These are phyloP conservation scores for Phymatocera aterrima DNA, from an alignment of 2,888 invertebrate genomes.

Conservation along the genomic window DNA sequence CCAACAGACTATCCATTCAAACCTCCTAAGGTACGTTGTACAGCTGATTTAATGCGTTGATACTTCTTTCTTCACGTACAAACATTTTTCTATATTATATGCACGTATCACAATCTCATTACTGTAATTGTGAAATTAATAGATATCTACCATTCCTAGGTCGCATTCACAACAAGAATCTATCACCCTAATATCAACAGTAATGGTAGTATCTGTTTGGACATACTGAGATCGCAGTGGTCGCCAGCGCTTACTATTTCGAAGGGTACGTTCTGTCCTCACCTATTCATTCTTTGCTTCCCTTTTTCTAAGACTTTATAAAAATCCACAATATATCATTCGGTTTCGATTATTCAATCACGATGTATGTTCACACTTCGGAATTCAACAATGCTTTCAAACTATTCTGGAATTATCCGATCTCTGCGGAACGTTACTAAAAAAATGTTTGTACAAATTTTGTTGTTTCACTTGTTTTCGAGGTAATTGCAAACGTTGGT, in stretches of 20 bases:
- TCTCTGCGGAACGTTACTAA: background rate
- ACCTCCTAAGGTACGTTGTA: conserved; percentile 92
- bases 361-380: background rate
- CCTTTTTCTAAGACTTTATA: conserved; percentile 16
- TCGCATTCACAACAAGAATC: conserved; percentile 99
- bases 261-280: conserved; percentile 86
- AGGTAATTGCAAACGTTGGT: background rate
- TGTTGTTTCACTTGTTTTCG: background rate
- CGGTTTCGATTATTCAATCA: background rate
- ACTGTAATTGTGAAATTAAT: background rate
- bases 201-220: conserved; percentile 99
- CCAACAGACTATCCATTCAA: conserved; percentile 99
- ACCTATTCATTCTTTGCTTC: conserved; percentile 8
- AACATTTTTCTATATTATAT: conserved; percentile 15
- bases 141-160: conserved; percentile 72
- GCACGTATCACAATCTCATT: conserved; percentile 30
- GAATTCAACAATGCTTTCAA: background rate
- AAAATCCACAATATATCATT: background rate
- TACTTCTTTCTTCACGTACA: too few relatives aligned
- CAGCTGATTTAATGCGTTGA: conserved; percentile 11
- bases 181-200: conserved; percentile 99
- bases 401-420: background rate
- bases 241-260: conserved; percentile 99
- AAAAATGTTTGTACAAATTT: background rate
- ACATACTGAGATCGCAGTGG: conserved; percentile 99